These are phyloP conservation scores for Bradysia coprophila DNA, from an alignment of 1,140 invertebrate species.

Conservation along the genomic window DNA sequence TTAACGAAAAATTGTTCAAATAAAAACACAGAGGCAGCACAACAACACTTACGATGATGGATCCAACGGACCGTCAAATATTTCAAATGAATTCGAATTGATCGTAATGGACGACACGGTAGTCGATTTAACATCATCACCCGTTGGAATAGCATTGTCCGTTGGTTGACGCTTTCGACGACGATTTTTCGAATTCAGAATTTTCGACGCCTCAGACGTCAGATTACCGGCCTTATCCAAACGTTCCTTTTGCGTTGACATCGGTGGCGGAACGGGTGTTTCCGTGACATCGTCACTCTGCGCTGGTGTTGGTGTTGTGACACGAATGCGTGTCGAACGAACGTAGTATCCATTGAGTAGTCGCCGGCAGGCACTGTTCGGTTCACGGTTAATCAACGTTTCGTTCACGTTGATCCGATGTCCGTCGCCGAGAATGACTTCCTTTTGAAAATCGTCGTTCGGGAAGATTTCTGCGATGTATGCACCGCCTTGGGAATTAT, in stretches of 20 bases:
- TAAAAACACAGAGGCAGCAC: too few relatives aligned
- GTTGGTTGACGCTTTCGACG: conserved; percentile 4
- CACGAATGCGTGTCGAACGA: not conserved
- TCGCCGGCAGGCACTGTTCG: not conserved
- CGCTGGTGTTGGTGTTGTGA: not conserved
- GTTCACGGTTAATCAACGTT: conserved; percentile 13
- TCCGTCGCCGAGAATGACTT: conserved; percentile 48
- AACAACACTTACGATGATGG: too few relatives aligned
- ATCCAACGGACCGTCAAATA: conserved; percentile 52
- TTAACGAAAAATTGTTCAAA: too few relatives aligned
- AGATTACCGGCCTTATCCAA: conserved; percentile 13
- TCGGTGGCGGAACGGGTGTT: conserved; percentile 1
- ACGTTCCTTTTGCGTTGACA: conserved; percentile 9
- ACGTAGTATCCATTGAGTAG: not conserved
- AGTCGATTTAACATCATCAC: not conserved
- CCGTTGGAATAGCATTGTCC: not conserved
- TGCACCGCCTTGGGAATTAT: conserved; percentile 37
- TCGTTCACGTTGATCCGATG: conserved; percentile 8
- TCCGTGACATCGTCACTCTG: not conserved
- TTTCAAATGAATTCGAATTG: conserved; percentile 12
- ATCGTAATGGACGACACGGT: not conserved
- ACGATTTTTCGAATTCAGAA: conserved; percentile 12
- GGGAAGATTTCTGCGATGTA: conserved; percentile 71
- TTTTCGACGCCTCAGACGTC: conserved; percentile 16
- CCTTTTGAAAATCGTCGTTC: conserved; percentile 30